Evolutionary conservation across 2,113 vertebrate species (phyloP).

Genomic region (Echinops telfairi): DNA sequence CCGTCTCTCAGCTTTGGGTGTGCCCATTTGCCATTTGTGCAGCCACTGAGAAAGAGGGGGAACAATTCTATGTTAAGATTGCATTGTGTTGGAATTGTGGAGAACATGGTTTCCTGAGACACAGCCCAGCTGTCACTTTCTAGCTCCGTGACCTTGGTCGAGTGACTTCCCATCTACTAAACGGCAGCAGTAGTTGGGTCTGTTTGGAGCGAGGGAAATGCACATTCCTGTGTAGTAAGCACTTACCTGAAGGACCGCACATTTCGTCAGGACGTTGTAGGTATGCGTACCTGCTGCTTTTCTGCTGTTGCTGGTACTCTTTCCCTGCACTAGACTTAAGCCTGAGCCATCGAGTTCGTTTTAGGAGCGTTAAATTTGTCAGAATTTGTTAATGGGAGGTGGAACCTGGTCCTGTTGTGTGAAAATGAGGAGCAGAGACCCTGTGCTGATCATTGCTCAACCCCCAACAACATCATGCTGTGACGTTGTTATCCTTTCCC

Average conservation of each 20-base stretch:
- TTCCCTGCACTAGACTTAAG: background rate
- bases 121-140: background rate
- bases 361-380: background rate
- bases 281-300: background rate
- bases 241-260: background rate
- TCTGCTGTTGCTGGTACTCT: background rate
- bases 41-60: background rate
- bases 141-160: background rate
- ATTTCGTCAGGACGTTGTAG: background rate
- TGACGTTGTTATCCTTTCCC: background rate
- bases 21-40: background rate
- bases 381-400: background rate
- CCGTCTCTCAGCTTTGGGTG: background rate
- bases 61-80: background rate
- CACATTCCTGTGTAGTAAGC: background rate
- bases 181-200: background rate
- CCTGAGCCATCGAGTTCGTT: background rate
- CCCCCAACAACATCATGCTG: background rate
- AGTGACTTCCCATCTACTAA: conserved; percentile 41
- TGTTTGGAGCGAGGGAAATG: background rate
- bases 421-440: background rate
- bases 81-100: background rate
- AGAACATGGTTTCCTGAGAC: background rate
- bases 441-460: background rate
- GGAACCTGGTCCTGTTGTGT: background rate